Evolutionary conservation across 2,113 vertebrate species (phyloP).

Genomic region (Octodon degus): DNA sequence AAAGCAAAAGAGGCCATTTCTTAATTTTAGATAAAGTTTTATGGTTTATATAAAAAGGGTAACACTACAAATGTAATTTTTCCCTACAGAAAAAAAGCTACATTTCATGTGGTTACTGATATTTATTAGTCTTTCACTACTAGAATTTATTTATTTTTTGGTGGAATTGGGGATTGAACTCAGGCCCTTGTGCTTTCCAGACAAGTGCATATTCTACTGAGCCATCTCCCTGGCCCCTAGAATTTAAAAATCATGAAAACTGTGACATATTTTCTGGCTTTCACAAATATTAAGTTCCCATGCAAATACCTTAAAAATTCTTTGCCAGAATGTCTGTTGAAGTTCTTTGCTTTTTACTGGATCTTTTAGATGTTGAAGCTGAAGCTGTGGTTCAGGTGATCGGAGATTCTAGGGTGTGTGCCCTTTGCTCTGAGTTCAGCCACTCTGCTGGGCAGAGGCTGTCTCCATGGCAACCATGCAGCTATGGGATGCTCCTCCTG

Average conservation of each 20-base stretch:
- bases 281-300: background rate
- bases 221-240: background rate
- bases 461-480: too few relatives aligned
- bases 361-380: background rate
- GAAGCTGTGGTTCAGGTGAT: background rate
- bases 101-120: background rate
- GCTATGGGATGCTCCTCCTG: background rate
- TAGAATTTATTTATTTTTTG: background rate
- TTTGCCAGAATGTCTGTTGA: background rate
- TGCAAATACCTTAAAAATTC: background rate
- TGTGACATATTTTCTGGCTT: background rate
- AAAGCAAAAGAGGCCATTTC: background rate
- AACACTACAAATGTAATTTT: constrained; percentile 6
- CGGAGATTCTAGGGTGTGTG: background rate
- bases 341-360: background rate
- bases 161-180: too few relatives aligned
- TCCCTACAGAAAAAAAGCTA: background rate
- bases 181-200: too few relatives aligned
- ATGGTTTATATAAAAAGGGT: background rate
- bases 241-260: background rate
- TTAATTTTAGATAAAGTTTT: background rate
- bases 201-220: too few relatives aligned
- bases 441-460: background rate
- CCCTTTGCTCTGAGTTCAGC: background rate
- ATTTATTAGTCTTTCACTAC: background rate